These are phyloP conservation scores for Orcinus orca DNA, from an alignment of 2,113 vertebrate species.

Conservation along the genomic window DNA sequence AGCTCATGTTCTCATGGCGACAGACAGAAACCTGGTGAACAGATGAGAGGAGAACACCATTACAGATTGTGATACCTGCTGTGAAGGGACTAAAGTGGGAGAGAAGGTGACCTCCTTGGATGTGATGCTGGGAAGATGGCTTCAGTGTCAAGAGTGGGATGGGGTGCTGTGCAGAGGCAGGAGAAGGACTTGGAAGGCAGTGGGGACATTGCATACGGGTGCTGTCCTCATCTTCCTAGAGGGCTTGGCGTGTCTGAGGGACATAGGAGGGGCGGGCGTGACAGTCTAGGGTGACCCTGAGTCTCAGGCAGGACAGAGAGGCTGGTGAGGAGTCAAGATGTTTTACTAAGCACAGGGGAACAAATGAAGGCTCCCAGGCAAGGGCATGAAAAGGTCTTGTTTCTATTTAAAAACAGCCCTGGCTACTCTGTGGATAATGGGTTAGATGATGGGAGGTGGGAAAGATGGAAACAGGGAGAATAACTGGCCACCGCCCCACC, in stretches of 20 bases:
- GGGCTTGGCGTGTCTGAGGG: neutral
- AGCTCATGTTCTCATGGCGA: neutral
- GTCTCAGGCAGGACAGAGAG: neutral
- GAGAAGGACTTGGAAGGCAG: neutral
- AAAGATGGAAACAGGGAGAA: neutral
- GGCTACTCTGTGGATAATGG: neutral
- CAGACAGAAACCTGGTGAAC: neutral
- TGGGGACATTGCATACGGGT: too few relatives aligned
- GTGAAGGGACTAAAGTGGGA: neutral
- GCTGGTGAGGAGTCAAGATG: accelerated
- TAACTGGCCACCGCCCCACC: neutral
- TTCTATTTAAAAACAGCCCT: neutral
- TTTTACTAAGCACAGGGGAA: neutral
- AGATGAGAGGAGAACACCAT: neutral
- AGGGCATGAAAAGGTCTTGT: neutral
- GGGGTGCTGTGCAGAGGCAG: too few relatives aligned
- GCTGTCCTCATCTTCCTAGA: neutral
- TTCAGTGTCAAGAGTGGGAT: neutral
- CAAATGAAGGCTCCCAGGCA: neutral
- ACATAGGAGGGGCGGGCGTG: neutral
- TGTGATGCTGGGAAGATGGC: neutral
- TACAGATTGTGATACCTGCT: neutral
- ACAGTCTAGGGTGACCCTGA: neutral
- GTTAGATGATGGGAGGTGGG: neutral
- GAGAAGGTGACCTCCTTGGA: neutral